phyloP scores from a whole-genome alignment of 2,888 invertebrate genomes.

The Amorpha juglandis region DNA sequence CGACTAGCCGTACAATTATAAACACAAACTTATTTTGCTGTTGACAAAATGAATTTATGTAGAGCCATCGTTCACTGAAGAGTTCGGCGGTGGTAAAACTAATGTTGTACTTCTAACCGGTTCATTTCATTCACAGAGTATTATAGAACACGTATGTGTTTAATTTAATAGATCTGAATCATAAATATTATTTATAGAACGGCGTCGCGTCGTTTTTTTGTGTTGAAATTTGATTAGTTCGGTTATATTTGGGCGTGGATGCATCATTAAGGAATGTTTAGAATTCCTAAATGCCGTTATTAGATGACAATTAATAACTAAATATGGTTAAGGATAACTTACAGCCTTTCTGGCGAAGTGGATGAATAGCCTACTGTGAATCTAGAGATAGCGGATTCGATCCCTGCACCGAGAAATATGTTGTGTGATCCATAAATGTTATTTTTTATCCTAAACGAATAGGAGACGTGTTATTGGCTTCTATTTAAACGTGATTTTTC shows the following conservation, averaged over 20 bases:
- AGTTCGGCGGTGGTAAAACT: constrained; percentile 32
- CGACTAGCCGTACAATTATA: constrained; percentile 65
- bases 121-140: constrained; percentile 64
- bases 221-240: constrained; percentile 10
- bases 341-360: no score
- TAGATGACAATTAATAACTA: background rate
- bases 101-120: constrained; percentile 56
- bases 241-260: constrained; percentile 12
- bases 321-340: background rate
- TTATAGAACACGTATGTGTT: constrained; percentile 27
- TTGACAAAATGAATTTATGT: background rate
- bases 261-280: background rate
- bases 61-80: background rate
- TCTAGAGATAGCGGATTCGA: no score
- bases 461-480: no score
- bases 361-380: no score
- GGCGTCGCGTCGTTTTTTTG: constrained; percentile 6
- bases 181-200: constrained; percentile 22
- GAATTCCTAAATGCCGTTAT: background rate
- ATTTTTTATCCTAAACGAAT: no score
- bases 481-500: no score
- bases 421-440: no score
- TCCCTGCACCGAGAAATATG: no score
- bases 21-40: constrained; percentile 37
- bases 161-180: constrained; percentile 28